These are phyloP conservation scores for Pantherophis vulpinus DNA, from an alignment of 2,797 vertebrate genomes.

Conservation along the genomic window DNA sequence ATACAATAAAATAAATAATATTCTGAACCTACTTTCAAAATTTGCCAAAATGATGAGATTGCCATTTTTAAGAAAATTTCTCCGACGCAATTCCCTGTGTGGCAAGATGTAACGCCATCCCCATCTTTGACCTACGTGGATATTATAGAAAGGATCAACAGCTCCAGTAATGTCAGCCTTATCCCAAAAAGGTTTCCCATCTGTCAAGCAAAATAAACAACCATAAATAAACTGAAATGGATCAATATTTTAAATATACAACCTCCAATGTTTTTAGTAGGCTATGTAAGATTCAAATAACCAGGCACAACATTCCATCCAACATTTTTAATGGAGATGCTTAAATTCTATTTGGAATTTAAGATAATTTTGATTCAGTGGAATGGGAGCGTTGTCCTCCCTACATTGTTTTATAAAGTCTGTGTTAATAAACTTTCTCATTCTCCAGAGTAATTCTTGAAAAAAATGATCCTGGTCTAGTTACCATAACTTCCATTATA, in stretches of 20 bases:
- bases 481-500: neutral
- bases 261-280: neutral
- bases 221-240: neutral
- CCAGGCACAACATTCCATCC: neutral
- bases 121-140: constrained; percentile 56
- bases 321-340: neutral
- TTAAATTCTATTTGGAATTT: too few relatives aligned
- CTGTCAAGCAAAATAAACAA: constrained; percentile 54
- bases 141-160: constrained; percentile 61
- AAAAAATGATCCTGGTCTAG: neutral
- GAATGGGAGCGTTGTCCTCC: too few relatives aligned
- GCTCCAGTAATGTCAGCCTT: constrained; percentile 71
- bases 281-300: neutral
- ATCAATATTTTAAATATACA: neutral
- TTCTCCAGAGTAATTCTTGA: neutral
- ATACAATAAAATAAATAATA: neutral
- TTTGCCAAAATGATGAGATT: constrained; percentile 80
- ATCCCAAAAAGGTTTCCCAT: constrained; percentile 70
- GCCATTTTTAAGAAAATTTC: constrained; percentile 79
- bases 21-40: constrained; percentile 74
- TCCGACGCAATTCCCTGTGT: constrained; percentile 73
- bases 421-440: neutral
- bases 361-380: neutral
- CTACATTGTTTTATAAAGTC: neutral
- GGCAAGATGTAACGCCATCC: constrained; percentile 77